A percentile compares a stretch with the other conserved stretches of the same genome.
phyloP scores from a whole-genome alignment of 2,888 invertebrate species.

The Philaethria dido region DNA sequence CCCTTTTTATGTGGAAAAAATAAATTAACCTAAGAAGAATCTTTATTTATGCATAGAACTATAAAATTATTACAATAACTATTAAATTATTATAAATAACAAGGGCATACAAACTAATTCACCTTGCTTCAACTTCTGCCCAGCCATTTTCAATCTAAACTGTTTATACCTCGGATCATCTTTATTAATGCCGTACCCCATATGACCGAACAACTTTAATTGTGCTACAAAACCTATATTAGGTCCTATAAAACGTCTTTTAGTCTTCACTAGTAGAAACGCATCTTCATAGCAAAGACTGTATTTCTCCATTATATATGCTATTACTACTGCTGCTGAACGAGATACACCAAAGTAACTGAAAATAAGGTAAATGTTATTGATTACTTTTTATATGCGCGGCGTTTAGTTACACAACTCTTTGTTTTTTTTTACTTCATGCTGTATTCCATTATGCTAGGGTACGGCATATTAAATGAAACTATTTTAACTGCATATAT shows the following conservation, averaged over 20 bases:
- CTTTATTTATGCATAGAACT: no score
- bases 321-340: slow-evolving; percentile 94
- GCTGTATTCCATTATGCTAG: no score
- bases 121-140: slow-evolving; percentile 91
- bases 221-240: slow-evolving; percentile 93
- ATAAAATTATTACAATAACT: no score
- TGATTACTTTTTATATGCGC: no score
- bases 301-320: slow-evolving; percentile 94
- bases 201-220: slow-evolving; percentile 89
- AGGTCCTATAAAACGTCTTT: slow-evolving; percentile 89
- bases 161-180: slow-evolving; percentile 89
- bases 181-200: slow-evolving; percentile 88
- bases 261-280: slow-evolving; percentile 86
- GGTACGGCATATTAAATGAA: no score
- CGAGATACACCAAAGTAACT: slow-evolving; percentile 96
- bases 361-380: slow-evolving; percentile 44
- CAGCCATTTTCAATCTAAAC: slow-evolving; percentile 90
- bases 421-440: no score
- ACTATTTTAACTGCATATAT: no score
- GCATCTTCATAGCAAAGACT: slow-evolving; percentile 89
- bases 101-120: slow-evolving; percentile 25
- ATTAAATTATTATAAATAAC: not conserved
- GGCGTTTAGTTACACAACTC: no score
- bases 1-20: no score
- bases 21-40: no score